A percentile compares a stretch with the other conserved stretches of the same genome.
phyloP scores from a whole-genome alignment of 2,797 vertebrate genomes.

The Zalophus californianus region DNA sequence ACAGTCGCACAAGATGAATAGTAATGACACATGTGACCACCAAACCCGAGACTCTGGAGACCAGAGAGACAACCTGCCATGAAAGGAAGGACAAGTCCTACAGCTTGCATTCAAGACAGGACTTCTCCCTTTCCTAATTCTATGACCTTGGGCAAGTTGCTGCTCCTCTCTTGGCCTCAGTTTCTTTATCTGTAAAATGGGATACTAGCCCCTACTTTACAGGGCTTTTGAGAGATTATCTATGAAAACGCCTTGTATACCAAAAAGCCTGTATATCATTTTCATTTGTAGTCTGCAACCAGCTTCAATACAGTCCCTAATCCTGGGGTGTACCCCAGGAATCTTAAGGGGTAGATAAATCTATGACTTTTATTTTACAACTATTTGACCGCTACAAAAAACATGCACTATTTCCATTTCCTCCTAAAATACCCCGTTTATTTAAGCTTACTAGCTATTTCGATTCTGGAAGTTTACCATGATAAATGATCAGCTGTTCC shows the following conservation, averaged over 20 bases:
- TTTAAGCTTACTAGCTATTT: conserved; percentile 43
- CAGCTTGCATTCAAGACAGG: no score
- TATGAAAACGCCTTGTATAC: neutral
- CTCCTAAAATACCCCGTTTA: neutral
- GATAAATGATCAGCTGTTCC: conserved; percentile 13
- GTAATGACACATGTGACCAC: neutral
- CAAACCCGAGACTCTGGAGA: neutral
- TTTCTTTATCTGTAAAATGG: neutral
- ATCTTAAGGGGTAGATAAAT: neutral
- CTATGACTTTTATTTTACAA: neutral
- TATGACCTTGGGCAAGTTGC: neutral
- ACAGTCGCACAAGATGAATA: neutral
- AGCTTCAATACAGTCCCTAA: neutral
- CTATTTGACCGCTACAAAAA: neutral
- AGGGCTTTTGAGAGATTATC: neutral
- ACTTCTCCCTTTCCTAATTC: neutral
- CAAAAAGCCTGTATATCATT: neutral
- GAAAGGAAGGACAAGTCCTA: neutral
- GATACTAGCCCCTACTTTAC: neutral
- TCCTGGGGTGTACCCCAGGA: no score
- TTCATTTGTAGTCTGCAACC: neutral
- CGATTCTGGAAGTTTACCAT: neutral
- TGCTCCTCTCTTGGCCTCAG: neutral
- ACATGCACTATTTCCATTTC: neutral
- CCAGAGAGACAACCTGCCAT: neutral